Conservation (phyloP, 1,140 invertebrate genomes). For the Brachionus plicatilis region DNA sequence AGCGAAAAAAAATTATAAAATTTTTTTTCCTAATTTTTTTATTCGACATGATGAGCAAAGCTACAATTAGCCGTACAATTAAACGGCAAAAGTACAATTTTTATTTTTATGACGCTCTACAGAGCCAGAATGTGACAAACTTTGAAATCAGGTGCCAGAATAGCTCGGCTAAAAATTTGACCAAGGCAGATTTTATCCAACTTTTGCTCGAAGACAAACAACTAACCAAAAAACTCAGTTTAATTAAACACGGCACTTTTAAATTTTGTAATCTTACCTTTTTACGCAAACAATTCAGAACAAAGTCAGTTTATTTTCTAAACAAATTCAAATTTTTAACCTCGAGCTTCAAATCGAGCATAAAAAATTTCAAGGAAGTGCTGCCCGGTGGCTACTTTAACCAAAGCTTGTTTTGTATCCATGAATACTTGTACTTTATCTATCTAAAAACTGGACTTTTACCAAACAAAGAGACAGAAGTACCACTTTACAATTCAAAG, state of each 20-base stretch:
- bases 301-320: not conserved
- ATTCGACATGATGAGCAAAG: no score
- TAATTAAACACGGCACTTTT: not conserved
- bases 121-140: not conserved
- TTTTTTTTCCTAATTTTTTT: no score
- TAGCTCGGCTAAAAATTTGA: not conserved
- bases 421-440: not conserved
- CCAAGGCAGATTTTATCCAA: not conserved
- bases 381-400: not conserved
- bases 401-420: not conserved
- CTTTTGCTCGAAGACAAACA: not conserved
- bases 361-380: not conserved
- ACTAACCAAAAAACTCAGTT: not conserved
- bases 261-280: not conserved
- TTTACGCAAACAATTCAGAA: not conserved
- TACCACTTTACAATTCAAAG: not conserved
- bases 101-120: no score
- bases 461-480: not conserved
- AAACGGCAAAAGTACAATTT: no score
- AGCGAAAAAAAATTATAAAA: no score
- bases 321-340: not conserved
- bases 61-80: no score
- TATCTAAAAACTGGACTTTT: not conserved
- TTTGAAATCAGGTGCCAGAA: not conserved
- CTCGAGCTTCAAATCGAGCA: not conserved